These are phyloP conservation scores for Danio aesculapii DNA, from an alignment of 2,797 vertebrate genomes.

Conservation along the genomic window DNA sequence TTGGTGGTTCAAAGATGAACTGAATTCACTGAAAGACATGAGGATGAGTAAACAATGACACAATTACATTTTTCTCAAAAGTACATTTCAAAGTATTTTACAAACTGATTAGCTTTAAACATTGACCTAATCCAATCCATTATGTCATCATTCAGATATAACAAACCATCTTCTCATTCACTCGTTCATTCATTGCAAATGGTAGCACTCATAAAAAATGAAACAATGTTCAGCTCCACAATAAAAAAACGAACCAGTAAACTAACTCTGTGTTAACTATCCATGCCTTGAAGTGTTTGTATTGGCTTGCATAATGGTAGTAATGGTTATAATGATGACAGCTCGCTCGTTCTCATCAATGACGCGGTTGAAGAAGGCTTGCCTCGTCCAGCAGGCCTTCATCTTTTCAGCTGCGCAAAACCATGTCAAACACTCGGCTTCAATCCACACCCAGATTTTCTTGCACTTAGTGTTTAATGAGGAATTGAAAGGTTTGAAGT, in stretches of 20 bases:
- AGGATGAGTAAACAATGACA: not conserved
- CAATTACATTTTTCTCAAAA: not conserved
- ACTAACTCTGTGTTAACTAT: slow-evolving; percentile 13
- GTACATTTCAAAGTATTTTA: not conserved
- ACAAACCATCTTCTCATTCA: not conserved
- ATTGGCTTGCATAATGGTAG: slow-evolving; percentile 16
- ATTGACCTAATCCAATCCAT: not conserved
- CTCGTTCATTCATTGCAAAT: not conserved
- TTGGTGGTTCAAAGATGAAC: no score
- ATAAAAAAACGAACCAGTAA: not conserved
- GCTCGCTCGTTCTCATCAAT: not conserved
- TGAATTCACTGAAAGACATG: not conserved
- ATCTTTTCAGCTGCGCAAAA: slow-evolving; percentile 21
- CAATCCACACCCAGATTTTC: slow-evolving; percentile 19
- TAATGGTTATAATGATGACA: slow-evolving; percentile 34
- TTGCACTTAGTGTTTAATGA: not conserved
- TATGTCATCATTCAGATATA: not conserved
- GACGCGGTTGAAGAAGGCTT: not conserved
- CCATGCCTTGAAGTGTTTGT: slow-evolving; percentile 22
- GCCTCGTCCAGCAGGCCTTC: not conserved
- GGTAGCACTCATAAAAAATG: slow-evolving; percentile 8
- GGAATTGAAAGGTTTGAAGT: not conserved
- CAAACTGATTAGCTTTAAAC: not conserved
- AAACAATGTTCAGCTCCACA: slow-evolving; percentile 25
- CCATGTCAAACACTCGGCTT: slow-evolving; percentile 15